A percentile compares a stretch with the other conserved stretches of the same genome.
Conservation (phyloP, 2,797 vertebrate genomes). For the Chloroceryle amazona region DNA sequence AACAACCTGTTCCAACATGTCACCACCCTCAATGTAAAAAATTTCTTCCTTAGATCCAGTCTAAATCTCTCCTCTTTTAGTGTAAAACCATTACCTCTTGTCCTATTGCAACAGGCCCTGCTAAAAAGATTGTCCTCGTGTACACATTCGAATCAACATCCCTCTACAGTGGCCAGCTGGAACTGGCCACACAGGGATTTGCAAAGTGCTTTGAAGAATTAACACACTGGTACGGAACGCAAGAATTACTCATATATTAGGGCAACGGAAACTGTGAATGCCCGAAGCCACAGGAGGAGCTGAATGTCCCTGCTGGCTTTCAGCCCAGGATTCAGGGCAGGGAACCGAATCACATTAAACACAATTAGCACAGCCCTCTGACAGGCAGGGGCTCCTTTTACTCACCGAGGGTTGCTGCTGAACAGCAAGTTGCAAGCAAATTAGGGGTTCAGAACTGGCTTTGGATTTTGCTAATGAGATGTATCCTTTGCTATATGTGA, state of each 20-base stretch:
- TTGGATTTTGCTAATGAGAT: background rate
- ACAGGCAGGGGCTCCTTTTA: background rate
- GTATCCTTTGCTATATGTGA: background rate
- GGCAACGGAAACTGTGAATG: background rate
- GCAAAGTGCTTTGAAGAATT: constrained; percentile 30
- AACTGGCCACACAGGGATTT: background rate
- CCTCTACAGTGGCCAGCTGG: constrained; percentile 5
- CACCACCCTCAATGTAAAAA: background rate
- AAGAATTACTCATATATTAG: background rate
- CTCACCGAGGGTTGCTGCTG: background rate
- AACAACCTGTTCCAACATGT: background rate
- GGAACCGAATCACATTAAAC: background rate
- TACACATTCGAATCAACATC: background rate
- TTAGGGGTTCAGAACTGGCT: background rate
- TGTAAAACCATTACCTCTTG: background rate
- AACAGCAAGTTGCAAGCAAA: background rate
- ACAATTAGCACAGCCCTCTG: background rate
- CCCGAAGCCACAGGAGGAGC: background rate
- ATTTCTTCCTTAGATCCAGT: background rate
- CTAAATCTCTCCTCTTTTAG: background rate
- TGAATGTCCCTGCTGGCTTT: background rate
- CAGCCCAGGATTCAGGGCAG: background rate
- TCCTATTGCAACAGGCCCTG: background rate
- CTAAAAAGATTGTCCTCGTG: background rate
- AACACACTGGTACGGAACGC: background rate